Conservation (phyloP, 2,113 vertebrate genomes). For the Cephalopterus ornatus region DNA sequence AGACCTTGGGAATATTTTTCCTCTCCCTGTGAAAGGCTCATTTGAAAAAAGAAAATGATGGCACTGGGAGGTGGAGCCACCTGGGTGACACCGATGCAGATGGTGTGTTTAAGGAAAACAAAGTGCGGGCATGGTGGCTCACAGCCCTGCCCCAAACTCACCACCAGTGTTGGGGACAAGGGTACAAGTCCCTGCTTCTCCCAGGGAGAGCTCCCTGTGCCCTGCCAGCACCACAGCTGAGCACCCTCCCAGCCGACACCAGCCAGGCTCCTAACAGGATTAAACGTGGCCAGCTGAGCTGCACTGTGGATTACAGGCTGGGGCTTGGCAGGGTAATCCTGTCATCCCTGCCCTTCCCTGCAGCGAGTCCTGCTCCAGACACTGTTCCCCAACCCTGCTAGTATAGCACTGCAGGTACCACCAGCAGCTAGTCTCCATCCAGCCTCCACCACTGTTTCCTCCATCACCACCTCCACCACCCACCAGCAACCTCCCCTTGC, state of each 20-base stretch:
- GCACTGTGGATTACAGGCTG: background rate
- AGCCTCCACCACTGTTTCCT: background rate
- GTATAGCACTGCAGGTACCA: fast-evolving
- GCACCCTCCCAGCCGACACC: background rate
- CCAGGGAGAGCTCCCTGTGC: background rate
- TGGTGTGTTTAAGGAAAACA: background rate
- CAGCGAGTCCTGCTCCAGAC: background rate
- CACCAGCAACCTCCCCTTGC: background rate
- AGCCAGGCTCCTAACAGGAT: background rate
- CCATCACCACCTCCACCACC: background rate
- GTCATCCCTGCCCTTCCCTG: conserved; percentile 40
- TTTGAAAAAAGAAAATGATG: background rate
- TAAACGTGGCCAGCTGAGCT: background rate
- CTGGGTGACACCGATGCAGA: fast-evolving
- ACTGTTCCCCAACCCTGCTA: fast-evolving
- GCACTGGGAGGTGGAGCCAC: background rate
- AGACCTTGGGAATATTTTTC: background rate
- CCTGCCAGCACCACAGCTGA: fast-evolving
- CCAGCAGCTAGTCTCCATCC: background rate
- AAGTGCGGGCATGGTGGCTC: fast-evolving
- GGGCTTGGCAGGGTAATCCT: conserved; percentile 29
- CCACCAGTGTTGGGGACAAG: background rate
- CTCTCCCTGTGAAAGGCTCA: background rate
- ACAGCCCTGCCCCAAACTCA: background rate
- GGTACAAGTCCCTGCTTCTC: background rate